Percentiles rank a stretch among this genome's conserved stretches.
Evolutionary conservation across 2,113 vertebrate genomes (phyloP).

Genomic region (Aleadryas rufinucha): DNA sequence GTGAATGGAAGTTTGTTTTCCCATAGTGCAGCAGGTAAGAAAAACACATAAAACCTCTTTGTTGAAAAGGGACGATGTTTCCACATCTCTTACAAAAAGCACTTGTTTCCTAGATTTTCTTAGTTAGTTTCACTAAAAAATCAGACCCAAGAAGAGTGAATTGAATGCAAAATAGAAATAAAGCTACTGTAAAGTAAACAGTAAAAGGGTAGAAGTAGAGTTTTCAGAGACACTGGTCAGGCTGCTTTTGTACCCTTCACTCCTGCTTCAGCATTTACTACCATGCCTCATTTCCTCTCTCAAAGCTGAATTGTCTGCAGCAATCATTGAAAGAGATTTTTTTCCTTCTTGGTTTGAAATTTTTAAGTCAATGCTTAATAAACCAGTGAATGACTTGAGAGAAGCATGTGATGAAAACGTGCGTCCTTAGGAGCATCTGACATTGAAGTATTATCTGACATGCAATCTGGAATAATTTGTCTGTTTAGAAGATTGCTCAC

Average conservation of each 20-base stretch:
- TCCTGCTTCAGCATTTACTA: neutral
- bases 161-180: neutral
- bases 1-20: conserved; percentile 10
- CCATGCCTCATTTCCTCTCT: neutral
- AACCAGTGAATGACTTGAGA: neutral
- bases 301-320: neutral
- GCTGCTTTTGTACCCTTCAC: neutral
- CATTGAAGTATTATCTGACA: neutral
- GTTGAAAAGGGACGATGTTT: neutral
- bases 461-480: neutral
- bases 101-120: neutral
- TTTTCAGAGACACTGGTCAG: neutral
- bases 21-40: neutral
- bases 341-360: neutral
- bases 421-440: neutral
- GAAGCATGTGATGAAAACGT: neutral
- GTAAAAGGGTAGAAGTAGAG: neutral
- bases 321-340: neutral
- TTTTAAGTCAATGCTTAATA: neutral
- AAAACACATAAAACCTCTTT: neutral
- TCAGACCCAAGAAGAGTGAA: neutral
- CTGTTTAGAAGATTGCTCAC: neutral
- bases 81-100: neutral
- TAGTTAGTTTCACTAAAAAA: neutral
- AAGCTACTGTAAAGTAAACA: neutral